Percentiles rank a stretch among this genome's conserved stretches.
Conservation (phyloP, 2,888 invertebrate genomes). For the Mythimna lalbum region DNA sequence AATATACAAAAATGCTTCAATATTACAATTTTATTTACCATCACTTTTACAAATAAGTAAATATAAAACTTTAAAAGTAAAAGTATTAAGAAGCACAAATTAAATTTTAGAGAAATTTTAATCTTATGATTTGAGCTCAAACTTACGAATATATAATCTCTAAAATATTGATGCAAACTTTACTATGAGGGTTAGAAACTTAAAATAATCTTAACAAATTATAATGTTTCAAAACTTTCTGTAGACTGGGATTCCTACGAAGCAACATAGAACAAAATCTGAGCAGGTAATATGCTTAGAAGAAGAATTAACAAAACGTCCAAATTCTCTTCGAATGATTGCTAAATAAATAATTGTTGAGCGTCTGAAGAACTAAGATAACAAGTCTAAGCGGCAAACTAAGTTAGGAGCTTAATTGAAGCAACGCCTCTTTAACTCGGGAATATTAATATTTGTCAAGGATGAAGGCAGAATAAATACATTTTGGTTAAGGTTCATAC, state of each 20-base stretch:
- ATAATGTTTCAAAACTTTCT: conserved; percentile 24
- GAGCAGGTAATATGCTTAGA: conserved; percentile 28
- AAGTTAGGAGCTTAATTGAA: conserved; percentile 79
- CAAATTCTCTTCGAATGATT: conserved; percentile 72
- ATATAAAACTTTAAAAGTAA: not conserved
- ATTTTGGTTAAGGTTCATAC: conserved; percentile 36
- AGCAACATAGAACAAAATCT: conserved; percentile 23
- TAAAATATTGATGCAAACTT: conserved; percentile 22
- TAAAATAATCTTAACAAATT: conserved; percentile 27
- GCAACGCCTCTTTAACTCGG: conserved; percentile 66
- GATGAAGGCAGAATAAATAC: conserved; percentile 65
- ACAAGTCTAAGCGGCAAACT: conserved; percentile 77
- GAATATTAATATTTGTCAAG: conserved; percentile 75
- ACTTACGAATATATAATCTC: conserved; percentile 38
- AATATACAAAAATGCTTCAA: too few species aligned
- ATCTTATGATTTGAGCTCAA: not conserved
- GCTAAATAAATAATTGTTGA: conserved; percentile 77
- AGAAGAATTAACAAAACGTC: conserved; percentile 72
- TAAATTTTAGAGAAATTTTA: conserved; percentile 1
- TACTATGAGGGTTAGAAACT: conserved; percentile 1
- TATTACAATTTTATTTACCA: not conserved
- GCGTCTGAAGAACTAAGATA: conserved; percentile 85
- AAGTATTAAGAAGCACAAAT: conserved; percentile 28
- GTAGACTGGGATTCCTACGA: conserved; percentile 7
- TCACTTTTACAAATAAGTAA: not conserved